These are phyloP conservation scores for Hippopotamus amphibius DNA, from an alignment of 2,113 vertebrate species.

Conservation along the genomic window DNA sequence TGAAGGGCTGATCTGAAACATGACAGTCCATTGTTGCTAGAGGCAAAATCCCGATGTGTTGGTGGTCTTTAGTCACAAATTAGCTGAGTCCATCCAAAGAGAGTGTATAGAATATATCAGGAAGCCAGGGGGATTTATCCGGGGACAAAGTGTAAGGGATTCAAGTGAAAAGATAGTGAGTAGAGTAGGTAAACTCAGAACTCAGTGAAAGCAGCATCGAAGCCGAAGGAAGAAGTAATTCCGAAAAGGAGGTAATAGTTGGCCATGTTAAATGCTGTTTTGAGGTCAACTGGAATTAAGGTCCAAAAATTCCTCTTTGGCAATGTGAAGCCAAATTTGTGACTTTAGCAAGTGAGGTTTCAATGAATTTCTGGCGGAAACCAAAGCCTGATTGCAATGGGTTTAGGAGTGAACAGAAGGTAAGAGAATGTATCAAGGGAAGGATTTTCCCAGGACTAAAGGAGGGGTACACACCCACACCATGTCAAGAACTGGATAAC, in stretches of 20 bases:
- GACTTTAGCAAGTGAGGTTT: background rate
- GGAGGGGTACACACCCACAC: too few relatives aligned
- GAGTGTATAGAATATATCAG: background rate
- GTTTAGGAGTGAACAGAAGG: background rate
- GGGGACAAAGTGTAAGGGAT: background rate
- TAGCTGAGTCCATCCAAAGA: background rate
- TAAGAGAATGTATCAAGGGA: background rate
- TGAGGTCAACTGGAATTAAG: background rate
- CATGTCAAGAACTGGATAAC: background rate
- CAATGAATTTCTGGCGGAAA: background rate
- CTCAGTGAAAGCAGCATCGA: background rate
- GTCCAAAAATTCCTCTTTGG: background rate
- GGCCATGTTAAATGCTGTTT: background rate
- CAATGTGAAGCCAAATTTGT: background rate
- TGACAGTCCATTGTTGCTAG: background rate
- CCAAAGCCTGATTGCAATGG: background rate
- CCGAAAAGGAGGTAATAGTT: background rate
- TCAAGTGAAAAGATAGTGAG: background rate
- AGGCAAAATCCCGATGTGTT: background rate
- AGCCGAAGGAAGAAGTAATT: background rate
- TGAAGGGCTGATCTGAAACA: background rate
- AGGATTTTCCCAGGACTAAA: background rate
- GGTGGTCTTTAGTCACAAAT: background rate
- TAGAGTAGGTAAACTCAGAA: background rate
- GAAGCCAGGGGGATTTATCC: background rate